Percentiles rank a stretch among this genome's conserved stretches.
Evolutionary conservation across 2,888 invertebrate species (phyloP).

Genomic region (Diabrotica balteata): DNA sequence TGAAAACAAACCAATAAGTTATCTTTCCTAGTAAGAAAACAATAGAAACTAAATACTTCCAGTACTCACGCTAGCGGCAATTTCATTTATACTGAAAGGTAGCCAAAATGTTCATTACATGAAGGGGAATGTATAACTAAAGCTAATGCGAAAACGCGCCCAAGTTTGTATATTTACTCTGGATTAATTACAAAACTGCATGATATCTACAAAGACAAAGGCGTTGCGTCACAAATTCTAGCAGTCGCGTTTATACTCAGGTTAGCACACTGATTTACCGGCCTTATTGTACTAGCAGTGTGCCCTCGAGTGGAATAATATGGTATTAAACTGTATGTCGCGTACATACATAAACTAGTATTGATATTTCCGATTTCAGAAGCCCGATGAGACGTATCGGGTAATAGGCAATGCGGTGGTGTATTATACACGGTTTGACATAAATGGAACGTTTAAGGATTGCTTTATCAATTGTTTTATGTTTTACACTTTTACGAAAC

Average conservation of each 20-base stretch:
- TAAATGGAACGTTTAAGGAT: neutral
- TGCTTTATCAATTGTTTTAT: too few relatives aligned
- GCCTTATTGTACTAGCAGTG: neutral
- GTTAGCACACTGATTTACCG: neutral
- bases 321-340: conserved; percentile 5
- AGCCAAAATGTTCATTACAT: too few relatives aligned
- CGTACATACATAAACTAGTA: conserved; percentile 3
- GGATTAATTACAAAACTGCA: conserved; percentile 7
- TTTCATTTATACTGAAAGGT: too few relatives aligned
- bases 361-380: conserved; percentile 3
- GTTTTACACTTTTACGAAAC: too few relatives aligned
- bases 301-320: neutral
- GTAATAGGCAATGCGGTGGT: neutral
- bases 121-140: too few relatives aligned
- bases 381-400: neutral
- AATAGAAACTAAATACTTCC: too few relatives aligned
- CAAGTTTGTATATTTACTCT: conserved; percentile 1
- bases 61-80: too few relatives aligned
- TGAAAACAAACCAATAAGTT: too few relatives aligned
- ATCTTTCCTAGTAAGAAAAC: too few relatives aligned
- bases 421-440: neutral
- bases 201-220: conserved; percentile 7
- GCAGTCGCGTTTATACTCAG: neutral
- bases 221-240: neutral
- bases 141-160: too few relatives aligned